Conservation (phyloP, 92 coral and sea anemone genomes). For the Metridium senile region DNA sequence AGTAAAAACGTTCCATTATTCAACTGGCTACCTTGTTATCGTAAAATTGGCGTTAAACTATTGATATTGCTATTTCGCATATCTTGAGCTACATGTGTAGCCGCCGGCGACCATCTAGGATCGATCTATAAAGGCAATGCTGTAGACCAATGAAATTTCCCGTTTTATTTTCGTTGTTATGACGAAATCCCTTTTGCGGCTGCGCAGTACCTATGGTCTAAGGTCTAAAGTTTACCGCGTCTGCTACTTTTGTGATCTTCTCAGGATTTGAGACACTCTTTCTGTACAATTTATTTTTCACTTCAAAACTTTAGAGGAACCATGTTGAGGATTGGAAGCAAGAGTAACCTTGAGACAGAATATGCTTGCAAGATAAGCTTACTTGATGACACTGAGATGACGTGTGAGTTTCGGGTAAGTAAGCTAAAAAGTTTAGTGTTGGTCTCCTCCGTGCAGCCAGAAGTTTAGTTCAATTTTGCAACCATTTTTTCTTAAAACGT, state of each 20-base stretch:
- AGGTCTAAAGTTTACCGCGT: constrained; percentile 36
- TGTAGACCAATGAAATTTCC: constrained; percentile 9
- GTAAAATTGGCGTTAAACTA: too few relatives aligned
- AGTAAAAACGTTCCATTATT: too few relatives aligned
- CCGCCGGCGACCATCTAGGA: neutral
- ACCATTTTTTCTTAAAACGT: neutral
- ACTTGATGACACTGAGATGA: constrained; percentile 94
- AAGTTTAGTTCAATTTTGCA: constrained; percentile 1
- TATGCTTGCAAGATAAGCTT: constrained; percentile 92
- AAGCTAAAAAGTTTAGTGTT: neutral
- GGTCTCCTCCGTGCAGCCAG: constrained; percentile 6
- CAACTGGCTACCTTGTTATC: too few relatives aligned
- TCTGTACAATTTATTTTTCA: constrained; percentile 14
- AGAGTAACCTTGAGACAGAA: constrained; percentile 87
- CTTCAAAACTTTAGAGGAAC: constrained; percentile 3
- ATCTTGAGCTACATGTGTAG: too few relatives aligned
- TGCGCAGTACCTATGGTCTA: constrained; percentile 30
- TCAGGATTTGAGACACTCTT: constrained; percentile 9
- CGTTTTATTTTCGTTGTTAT: neutral
- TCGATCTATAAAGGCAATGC: neutral
- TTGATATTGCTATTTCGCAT: neutral
- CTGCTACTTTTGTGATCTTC: constrained; percentile 28
- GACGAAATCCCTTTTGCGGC: neutral
- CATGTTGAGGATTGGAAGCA: constrained; percentile 86
- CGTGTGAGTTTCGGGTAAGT: constrained; percentile 98